Percentiles rank a stretch among this genome's conserved stretches.
phyloP scores from a whole-genome alignment of 1,140 invertebrate species.

The Zaprionus davidi region DNA sequence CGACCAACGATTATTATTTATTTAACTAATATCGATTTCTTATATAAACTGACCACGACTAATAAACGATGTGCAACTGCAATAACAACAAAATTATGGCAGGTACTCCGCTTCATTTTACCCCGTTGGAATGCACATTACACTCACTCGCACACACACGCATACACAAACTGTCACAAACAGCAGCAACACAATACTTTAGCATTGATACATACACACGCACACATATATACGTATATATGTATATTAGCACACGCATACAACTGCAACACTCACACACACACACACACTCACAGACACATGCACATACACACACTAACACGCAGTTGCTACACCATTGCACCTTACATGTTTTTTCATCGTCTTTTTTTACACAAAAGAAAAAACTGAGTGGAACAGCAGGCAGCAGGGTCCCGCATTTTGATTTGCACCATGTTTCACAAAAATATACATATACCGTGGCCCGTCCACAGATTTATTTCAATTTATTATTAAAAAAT shows the following conservation, averaged over 20 bases:
- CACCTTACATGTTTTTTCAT: slow-evolving; percentile 76
- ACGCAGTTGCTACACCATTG: slow-evolving; percentile 57
- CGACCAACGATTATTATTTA: slow-evolving; percentile 40
- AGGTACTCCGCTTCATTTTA: slow-evolving; percentile 62
- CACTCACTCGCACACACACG: slow-evolving; percentile 42
- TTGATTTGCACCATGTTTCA: slow-evolving; percentile 62
- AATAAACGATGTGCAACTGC: slow-evolving; percentile 56
- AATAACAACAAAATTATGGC: slow-evolving; percentile 32
- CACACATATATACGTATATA: slow-evolving; percentile 5
- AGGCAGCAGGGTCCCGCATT: slow-evolving; percentile 24
- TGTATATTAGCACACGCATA: slow-evolving; percentile 8
- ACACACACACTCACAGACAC: slow-evolving; percentile 42
- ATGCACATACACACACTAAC: slow-evolving; percentile 41
- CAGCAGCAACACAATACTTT: slow-evolving; percentile 44
- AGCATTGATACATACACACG: slow-evolving; percentile 38
- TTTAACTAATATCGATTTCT: slow-evolving; percentile 37
- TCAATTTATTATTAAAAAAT: slow-evolving; percentile 2
- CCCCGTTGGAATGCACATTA: slow-evolving; percentile 82
- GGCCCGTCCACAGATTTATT: slow-evolving; percentile 7
- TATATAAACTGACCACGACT: slow-evolving; percentile 33
- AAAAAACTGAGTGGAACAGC: slow-evolving; percentile 54
- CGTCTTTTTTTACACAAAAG: slow-evolving; percentile 67
- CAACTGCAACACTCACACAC: slow-evolving; percentile 16
- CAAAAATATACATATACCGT: slow-evolving; percentile 22
- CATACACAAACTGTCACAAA: slow-evolving; percentile 64